These are phyloP conservation scores for Mythimna loreyi DNA, from an alignment of 2,888 invertebrate genomes.

Conservation along the genomic window DNA sequence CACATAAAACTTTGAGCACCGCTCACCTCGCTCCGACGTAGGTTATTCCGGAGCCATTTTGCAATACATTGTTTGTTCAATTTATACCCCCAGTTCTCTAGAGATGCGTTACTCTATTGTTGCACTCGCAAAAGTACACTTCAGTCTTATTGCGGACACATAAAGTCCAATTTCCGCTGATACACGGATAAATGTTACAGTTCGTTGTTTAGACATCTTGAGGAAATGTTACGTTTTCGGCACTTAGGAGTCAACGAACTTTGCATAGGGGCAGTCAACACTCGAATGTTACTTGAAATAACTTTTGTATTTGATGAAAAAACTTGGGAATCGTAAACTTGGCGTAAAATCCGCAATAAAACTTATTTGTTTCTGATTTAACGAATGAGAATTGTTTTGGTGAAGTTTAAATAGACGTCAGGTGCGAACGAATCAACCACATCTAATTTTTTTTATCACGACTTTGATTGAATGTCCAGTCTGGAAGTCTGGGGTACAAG, in stretches of 20 bases:
- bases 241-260: conserved; percentile 71
- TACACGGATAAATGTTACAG: conserved; percentile 40
- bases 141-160: conserved; percentile 53
- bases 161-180: conserved; percentile 63
- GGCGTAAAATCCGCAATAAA: conserved; percentile 30
- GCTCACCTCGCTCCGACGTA: conserved; percentile 62
- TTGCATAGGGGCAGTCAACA: conserved; percentile 60
- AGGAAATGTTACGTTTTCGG: conserved; percentile 71
- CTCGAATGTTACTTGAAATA: conserved; percentile 36
- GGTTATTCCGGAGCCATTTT: conserved; percentile 82
- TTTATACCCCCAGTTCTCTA: conserved; percentile 80
- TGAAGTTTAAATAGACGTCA: conserved; percentile 26
- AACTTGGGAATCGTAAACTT: conserved; percentile 41
- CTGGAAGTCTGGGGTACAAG: no score
- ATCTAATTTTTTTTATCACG: no score
- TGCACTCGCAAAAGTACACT: conserved; percentile 52
- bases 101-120: conserved; percentile 74
- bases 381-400: conserved; percentile 33
- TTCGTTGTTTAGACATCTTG: conserved; percentile 71
- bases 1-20: conserved; percentile 74
- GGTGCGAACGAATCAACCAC: no score
- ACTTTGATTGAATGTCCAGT: no score
- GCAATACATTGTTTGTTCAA: conserved; percentile 89
- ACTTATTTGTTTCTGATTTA: conserved; percentile 44
- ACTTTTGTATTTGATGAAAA: conserved; percentile 56